phyloP scores from a whole-genome alignment of 2,888 invertebrate species.

The Cotesia congregata region DNA sequence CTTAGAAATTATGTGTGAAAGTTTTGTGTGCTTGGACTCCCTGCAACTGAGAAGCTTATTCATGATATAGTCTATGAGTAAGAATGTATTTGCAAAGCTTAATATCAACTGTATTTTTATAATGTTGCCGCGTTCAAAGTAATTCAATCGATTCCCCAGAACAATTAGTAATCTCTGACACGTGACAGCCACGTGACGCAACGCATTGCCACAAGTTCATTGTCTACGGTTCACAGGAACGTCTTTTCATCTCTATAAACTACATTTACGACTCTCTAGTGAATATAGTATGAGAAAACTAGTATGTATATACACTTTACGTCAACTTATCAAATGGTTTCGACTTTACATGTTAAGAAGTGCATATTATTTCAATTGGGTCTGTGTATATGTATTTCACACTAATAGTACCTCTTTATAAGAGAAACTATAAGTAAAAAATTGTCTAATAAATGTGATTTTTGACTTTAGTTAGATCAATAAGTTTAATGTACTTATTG shows the following conservation, averaged over 20 bases:
- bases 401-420: no score
- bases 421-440: no score
- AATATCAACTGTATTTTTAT: conserved; percentile 39
- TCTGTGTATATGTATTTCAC: no score
- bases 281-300: not conserved
- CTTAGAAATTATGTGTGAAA: conserved; percentile 37
- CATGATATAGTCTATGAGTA: conserved; percentile 29
- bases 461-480: no score
- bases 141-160: conserved; percentile 37
- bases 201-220: conserved; percentile 32
- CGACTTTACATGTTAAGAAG: not conserved
- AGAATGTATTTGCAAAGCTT: conserved; percentile 35
- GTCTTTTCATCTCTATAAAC: not conserved
- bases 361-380: no score
- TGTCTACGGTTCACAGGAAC: not conserved
- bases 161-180: conserved; percentile 41
- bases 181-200: conserved; percentile 33
- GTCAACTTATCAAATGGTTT: not conserved
- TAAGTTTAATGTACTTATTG: no score
- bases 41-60: conserved; percentile 18
- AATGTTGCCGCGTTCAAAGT: conserved; percentile 32
- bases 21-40: conserved; percentile 28
- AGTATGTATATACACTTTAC: not conserved
- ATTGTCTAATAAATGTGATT: no score
- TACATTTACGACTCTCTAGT: not conserved